Base-by-base conservation (phyloP, 2,888 invertebrate genomes). In the Ptychoptera albimana region DNA sequence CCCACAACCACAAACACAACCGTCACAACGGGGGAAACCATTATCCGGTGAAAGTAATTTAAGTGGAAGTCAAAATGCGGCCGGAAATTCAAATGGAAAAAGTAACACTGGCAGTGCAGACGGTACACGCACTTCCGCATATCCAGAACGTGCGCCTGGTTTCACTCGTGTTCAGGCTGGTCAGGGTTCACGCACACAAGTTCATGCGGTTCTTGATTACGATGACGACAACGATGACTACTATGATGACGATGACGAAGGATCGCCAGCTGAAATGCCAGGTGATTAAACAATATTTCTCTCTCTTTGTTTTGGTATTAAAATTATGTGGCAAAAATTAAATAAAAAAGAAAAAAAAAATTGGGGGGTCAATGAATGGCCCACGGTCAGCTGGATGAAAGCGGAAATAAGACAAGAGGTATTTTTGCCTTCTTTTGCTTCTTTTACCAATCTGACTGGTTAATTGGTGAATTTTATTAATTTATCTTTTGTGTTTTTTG, bases 161-260 rank as follows among this genome's bases (percentile, higher is more conserved):
- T 80, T 74, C 56, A 79, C 78, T 11, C 73, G 75, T 54, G 79
- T 80, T 37, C 73, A 74, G 49, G 68, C 71, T 2, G 68, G 70
- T 2, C 64, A 67, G 15, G 70, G 70, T 2, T 57, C 67, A 64
- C 47, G 77, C 67, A 54, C 69, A 48, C 62, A 65, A 45, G 65
- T 65, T 38, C 65, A 65, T 49, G 66, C 66, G 5, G 63, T 66
- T 6, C 53, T 66, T 35, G 66, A 66, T 46, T 66, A 66, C 43
- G 66, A 66, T 49, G 58, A 58, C 13, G 66, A 66, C 46, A 64
- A 63, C 43, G 61, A 59, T 31, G 66, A 63, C 15, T 57, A 63
- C 42, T 61, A 63, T 49, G 61, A 61, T 45, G 60, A 63, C 35
- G 49, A 50, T 14, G 58, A 59, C 8, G 52, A 57, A 34, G 57